phyloP scores from a whole-genome alignment of 2,113 vertebrate species.

The Plecturocebus donacophilus region DNA sequence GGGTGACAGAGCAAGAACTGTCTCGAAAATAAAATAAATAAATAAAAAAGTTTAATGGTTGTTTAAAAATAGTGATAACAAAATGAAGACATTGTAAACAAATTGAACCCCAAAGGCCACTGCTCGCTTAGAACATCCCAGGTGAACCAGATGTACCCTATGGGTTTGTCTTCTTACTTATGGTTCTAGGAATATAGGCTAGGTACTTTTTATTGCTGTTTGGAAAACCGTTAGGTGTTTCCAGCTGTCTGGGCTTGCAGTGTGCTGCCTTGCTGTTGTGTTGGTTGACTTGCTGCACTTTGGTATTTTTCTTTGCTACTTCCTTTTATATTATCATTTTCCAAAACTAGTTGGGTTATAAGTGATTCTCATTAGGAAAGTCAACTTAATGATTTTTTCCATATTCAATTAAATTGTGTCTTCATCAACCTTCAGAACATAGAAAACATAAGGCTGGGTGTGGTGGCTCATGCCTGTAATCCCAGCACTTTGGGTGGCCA shows the following conservation, averaged over 20 bases:
- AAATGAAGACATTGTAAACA: not conserved
- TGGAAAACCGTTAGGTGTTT: not conserved
- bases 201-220: not conserved
- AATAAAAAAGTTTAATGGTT: too few species aligned
- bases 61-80: not conserved
- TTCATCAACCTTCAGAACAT: not conserved
- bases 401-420: not conserved
- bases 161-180: not conserved
- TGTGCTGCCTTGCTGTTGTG: not conserved
- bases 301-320: not conserved
- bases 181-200: not conserved
- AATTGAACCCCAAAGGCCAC: not conserved
- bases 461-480: too few species aligned
- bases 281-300: not conserved
- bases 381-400: not conserved
- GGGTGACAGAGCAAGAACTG: too few species aligned
- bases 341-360: conserved; percentile 24
- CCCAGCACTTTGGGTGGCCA: too few species aligned
- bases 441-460: too few species aligned
- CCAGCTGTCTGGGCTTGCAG: rapidly evolving
- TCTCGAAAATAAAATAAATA: too few species aligned
- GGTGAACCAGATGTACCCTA: not conserved
- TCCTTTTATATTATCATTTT: not conserved
- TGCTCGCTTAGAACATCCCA: not conserved
- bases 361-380: conserved; percentile 24